Percentiles rank a stretch among this genome's conserved stretches.
Conservation (phyloP, 2,113 vertebrate species). For the Myotis yumanensis region DNA sequence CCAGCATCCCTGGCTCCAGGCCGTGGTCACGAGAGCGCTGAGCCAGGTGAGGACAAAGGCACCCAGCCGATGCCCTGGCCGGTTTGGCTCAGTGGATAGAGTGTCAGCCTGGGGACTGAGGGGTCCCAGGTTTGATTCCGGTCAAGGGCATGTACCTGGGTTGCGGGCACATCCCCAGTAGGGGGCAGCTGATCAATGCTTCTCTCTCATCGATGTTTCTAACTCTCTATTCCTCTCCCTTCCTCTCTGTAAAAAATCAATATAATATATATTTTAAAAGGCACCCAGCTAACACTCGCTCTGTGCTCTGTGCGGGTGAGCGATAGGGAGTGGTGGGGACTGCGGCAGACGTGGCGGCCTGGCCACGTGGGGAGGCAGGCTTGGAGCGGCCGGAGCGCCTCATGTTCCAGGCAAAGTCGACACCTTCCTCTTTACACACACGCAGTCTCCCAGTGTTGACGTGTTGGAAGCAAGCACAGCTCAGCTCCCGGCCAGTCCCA, state of each 20-base stretch:
- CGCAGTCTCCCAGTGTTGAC: background rate
- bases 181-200: too few relatives aligned
- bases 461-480: background rate
- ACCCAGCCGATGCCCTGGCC: too few relatives aligned
- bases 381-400: background rate
- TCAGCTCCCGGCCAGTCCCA: background rate
- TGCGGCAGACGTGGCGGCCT: fast-evolving
- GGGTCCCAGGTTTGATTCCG: too few relatives aligned
- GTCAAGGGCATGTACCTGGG: too few relatives aligned
- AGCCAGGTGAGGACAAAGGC: fast-evolving
- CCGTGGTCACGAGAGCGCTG: fast-evolving
- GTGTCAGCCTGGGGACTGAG: too few relatives aligned
- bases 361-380: background rate
- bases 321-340: background rate
- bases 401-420: background rate
- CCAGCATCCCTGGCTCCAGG: background rate
- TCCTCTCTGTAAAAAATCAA: too few relatives aligned
- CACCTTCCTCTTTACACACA: background rate
- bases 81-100: too few relatives aligned
- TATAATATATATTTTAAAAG: too few relatives aligned
- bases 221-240: too few relatives aligned
- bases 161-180: too few relatives aligned
- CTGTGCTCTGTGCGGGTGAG: fast-evolving
- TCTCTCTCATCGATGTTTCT: too few relatives aligned
- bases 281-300: fast-evolving